These are phyloP conservation scores for Apamea anceps DNA, from an alignment of 2,888 invertebrate species.

Conservation along the genomic window DNA sequence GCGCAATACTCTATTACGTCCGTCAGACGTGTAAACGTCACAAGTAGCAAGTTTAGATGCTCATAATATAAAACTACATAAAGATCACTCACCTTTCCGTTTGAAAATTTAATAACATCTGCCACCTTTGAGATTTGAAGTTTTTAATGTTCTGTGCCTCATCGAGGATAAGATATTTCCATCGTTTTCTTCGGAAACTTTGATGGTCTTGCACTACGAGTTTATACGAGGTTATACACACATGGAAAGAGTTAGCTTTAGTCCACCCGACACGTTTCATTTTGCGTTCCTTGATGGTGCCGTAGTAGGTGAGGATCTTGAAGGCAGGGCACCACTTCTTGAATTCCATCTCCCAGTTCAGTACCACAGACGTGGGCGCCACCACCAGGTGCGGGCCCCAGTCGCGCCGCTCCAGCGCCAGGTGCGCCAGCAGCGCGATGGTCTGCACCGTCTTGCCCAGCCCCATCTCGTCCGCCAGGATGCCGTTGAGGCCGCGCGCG, in stretches of 20 bases:
- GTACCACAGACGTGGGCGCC: constrained; percentile 99
- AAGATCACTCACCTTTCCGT: constrained; percentile 93
- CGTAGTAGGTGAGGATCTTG: constrained; percentile 99
- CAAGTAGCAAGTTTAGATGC: neutral
- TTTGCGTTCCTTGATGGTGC: constrained; percentile 98
- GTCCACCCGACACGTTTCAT: constrained; percentile 98
- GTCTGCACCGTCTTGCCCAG: constrained; percentile 99
- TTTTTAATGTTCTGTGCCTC: constrained; percentile 99
- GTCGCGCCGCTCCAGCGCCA: constrained; percentile 97
- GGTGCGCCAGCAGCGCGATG: constrained; percentile 97
- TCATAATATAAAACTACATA: neutral
- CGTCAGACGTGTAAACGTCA: neutral
- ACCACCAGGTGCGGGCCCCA: constrained; percentile 99
- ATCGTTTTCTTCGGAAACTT: constrained; percentile 98
- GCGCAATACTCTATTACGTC: neutral
- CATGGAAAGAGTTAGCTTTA: constrained; percentile 99
- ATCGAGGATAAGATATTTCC: constrained; percentile 99
- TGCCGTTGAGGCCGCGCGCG: constrained; percentile 98
- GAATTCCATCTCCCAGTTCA: constrained; percentile 99
- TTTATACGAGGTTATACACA: constrained; percentile 99
- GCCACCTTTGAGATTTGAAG: constrained; percentile 99
- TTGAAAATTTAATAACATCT: constrained; percentile 97
- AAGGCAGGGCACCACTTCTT: constrained; percentile 99
- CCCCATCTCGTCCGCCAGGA: constrained; percentile 99
- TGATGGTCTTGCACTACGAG: constrained; percentile 99